Base-by-base conservation (phyloP, 2,113 vertebrate species). In the Morone saxatilis region DNA sequence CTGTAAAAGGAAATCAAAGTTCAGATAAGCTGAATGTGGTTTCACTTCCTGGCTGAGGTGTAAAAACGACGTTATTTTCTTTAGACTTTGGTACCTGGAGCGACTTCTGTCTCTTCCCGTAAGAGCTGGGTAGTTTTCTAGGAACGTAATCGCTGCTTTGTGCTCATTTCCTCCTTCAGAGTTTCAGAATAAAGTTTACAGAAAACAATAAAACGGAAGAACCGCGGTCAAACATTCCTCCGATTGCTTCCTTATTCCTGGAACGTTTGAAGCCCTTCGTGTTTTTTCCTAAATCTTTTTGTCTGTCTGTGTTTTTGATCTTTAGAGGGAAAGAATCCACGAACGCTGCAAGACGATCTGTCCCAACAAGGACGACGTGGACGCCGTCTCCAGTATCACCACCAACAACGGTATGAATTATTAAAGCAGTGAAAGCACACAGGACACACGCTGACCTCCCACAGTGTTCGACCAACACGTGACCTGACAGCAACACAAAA, bases 291-390 rank as follows among this genome's bases (percentile, higher is more conserved):
- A 0, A 50, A 40, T 54, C 16, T 53, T 10, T 67, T 25, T 68
- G 14, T 47, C 4, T 53, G 36, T 72, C 2, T 79, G 3, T 70
- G 10, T 11, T 57, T 72, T 72, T 66, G 2, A 14, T 69, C 76
- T 78, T 70, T 91, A 99, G 98, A 97, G 96, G 93, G 98, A 99
- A 91, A 97, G 95, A 90, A 96, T 97, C 95, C 97, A 98, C 61
- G 97, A 98, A 78, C 97, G 95, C 78, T 97, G 96, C 94, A 99
- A 97, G 95, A 95, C 85, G 70, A 95, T 97, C 94, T 99, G 96
- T 94, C 96, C 96, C 76, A 92, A 94, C 90, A 99, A 98, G 95
- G 97, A 98, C 79, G 95, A 96, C 38, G 96, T 96, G 53, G 95
- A 97, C 56, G 91, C 96, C 19, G 91, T 96, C 68, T 96, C 92